These are phyloP conservation scores for Channa maculata DNA, from an alignment of 2,113 vertebrate species.

Conservation along the genomic window DNA sequence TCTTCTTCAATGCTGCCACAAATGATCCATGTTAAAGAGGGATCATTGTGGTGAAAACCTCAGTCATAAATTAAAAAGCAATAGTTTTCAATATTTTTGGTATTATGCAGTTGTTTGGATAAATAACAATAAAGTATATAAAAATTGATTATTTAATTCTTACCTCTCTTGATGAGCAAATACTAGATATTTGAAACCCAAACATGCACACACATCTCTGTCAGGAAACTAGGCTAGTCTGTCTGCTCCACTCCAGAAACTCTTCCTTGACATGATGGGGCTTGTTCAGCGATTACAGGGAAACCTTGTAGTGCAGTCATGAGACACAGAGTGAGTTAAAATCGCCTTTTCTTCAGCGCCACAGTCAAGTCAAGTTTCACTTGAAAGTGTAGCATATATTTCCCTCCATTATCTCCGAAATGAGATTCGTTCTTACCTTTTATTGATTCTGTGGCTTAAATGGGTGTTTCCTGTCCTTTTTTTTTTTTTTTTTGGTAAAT, in stretches of 20 bases:
- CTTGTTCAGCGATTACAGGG: conserved; percentile 67
- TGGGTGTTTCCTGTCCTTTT: too few relatives aligned
- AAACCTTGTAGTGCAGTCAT: conserved; percentile 32
- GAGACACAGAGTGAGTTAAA: conserved; percentile 12
- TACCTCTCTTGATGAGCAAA: conserved; percentile 66
- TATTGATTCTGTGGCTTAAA: too few relatives aligned
- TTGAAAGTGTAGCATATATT: not conserved
- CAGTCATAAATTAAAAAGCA: not conserved
- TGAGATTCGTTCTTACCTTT: conserved; percentile 44
- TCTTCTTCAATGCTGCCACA: conserved; percentile 17
- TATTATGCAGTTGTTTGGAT: not conserved
- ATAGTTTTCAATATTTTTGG: not conserved
- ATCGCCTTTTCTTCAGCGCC: conserved; percentile 2
- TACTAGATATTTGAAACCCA: conserved; percentile 44
- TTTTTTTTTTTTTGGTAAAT: not conserved
- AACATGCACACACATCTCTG: conserved; percentile 58
- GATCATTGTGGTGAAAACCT: conserved; percentile 22
- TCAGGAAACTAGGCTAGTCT: conserved; percentile 60
- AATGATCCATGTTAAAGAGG: conserved; percentile 29
- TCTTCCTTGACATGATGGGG: conserved; percentile 70
- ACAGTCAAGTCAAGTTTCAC: not conserved
- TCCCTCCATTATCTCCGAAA: too few relatives aligned
- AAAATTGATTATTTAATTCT: conserved; percentile 35
- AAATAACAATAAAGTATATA: not conserved
- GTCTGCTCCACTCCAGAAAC: conserved; percentile 59